These are phyloP conservation scores for Dyspetes luteomarginatus DNA, from an alignment of 2,888 invertebrate species.

Conservation along the genomic window DNA sequence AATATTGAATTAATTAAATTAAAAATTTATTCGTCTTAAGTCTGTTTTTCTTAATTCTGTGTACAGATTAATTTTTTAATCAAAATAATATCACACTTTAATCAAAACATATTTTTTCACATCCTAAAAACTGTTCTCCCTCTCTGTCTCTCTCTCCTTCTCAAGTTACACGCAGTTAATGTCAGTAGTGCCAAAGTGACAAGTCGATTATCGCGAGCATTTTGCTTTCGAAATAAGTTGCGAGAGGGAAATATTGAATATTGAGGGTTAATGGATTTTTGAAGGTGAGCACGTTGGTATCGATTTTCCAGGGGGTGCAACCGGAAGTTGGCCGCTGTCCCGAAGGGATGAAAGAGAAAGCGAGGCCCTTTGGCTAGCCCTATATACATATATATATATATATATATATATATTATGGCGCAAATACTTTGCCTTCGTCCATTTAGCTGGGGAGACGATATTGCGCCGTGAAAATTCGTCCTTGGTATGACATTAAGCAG, in stretches of 20 bases:
- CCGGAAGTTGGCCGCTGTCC: constrained; percentile 18
- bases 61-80: too few species aligned
- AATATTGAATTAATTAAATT: too few species aligned
- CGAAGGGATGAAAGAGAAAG: constrained; percentile 2
- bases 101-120: background rate
- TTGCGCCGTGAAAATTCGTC: constrained; percentile 19
- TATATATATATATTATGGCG: background rate
- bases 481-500: background rate
- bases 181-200: constrained; percentile 12
- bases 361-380: background rate
- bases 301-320: constrained; percentile 41
- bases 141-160: background rate
- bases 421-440: too few species aligned
- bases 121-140: background rate
- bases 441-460: constrained; percentile 8
- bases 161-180: background rate
- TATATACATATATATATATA: too few species aligned
- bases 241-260: constrained; percentile 47
- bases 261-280: constrained; percentile 56
- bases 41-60: too few species aligned
- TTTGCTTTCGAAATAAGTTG: background rate
- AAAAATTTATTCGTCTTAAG: too few species aligned
- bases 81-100: too few species aligned
- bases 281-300: constrained; percentile 49
- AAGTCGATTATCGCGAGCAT: constrained; percentile 20